Base-by-base conservation (phyloP, 2,888 invertebrate genomes). In the Suillia variegata region DNA sequence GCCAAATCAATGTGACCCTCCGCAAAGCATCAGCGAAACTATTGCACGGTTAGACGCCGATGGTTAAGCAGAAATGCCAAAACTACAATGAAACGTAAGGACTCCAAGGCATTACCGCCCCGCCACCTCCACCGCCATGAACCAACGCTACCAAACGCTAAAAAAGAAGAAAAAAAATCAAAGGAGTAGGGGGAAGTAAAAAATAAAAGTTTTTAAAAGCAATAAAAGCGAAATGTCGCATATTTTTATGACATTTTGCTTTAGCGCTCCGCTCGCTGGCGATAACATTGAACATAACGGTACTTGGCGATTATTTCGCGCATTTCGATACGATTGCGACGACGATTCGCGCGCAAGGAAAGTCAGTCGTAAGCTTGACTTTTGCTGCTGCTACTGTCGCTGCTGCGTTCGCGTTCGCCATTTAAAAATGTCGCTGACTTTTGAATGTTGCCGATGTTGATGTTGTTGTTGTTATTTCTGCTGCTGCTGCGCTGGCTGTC, bases 171-270 rank as follows among this genome's bases (percentile, higher is more conserved):
- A n/a, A n/a, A n/a, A n/a, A n/a, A n/a, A n/a, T n/a, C n/a, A n/a
- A n/a, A n/a, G n/a, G n/a, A n/a, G n/a, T n/a, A n/a, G n/a, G n/a
- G n/a, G n/a, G n/a, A n/a, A n/a, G n/a, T 59, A 57, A 22, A 56
- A 62, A 66, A 62, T 38, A 38, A 74, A 73, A 80, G 79, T 79
- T 79, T 80, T 78, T 75, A 75, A 78, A 80, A 75, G 78, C 76
- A 79, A 82, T 82, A 82, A 82, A 81, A 79, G 74, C 80, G 78
- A 81, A 82, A 80, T 82, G 82, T 79, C 82, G 79, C 81, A 82
- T 80, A 79, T 78, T 82, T 82, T 82, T 81, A 79, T 81, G 82
- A 80, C 82, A 79, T 73, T n/a, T 77, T 71, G 69, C 58, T 33
- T 20, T 62, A 10, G 6, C 4, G 20, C 38, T 13, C 18, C n/a